A percentile compares a stretch with the other conserved stretches of the same genome.
phyloP scores from a whole-genome alignment of 1,140 invertebrate species.

The Episyrphus balteatus region DNA sequence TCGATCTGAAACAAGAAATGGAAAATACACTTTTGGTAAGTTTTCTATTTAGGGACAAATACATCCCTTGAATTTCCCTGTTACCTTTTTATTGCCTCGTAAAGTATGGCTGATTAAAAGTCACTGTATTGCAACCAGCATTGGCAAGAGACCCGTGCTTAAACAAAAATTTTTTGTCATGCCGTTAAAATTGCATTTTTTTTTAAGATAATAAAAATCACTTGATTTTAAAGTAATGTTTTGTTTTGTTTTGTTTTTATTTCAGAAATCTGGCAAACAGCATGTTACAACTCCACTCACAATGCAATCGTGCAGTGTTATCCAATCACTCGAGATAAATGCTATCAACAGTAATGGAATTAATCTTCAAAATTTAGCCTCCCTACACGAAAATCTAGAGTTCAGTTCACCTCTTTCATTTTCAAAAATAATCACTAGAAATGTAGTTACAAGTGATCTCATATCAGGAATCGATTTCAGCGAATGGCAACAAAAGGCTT shows the following conservation, averaged over 20 bases:
- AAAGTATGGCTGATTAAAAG: too few relatives aligned
- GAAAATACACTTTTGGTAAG: conserved; percentile 29
- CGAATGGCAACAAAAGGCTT: conserved; percentile 17
- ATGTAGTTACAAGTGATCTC: conserved; percentile 10
- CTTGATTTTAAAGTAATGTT: too few relatives aligned
- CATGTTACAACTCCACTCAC: conserved; percentile 18
- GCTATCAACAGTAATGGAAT: conserved; percentile 16
- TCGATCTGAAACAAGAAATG: conserved; percentile 17
- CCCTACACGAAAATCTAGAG: conserved; percentile 7
- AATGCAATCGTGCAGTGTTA: conserved; percentile 12
- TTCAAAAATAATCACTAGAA: conserved; percentile 10
- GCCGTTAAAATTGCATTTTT: too few relatives aligned
- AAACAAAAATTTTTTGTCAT: too few relatives aligned
- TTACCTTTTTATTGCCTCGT: too few relatives aligned
- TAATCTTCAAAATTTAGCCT: conserved; percentile 21
- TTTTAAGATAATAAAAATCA: too few relatives aligned
- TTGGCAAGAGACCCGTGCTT: too few relatives aligned
- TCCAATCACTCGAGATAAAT: conserved; percentile 5
- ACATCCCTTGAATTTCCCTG: neutral
- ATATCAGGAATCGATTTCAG: conserved; percentile 22
- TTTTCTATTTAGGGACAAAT: neutral
- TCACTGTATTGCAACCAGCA: too few relatives aligned
- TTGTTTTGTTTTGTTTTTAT: neutral
- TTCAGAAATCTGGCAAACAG: conserved; percentile 16
- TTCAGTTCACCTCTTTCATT: conserved; percentile 26